Percentiles rank a stretch among this genome's conserved stretches.
phyloP scores from a whole-genome alignment of 2,113 vertebrate species.

The Oryzias celebensis region DNA sequence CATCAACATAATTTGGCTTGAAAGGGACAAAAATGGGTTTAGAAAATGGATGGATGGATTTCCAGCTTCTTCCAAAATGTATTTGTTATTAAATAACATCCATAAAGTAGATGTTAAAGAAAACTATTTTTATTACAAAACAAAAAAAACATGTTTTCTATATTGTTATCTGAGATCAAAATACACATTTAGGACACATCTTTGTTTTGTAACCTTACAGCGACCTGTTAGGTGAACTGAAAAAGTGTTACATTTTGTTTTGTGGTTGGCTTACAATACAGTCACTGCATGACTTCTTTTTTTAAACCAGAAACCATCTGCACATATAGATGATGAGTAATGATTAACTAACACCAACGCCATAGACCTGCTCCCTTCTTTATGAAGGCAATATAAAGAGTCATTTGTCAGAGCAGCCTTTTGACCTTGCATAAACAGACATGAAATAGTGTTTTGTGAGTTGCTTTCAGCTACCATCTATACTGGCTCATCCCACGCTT shows the following conservation, averaged over 20 bases:
- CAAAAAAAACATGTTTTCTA: too few relatives aligned
- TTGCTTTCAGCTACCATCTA: too few relatives aligned
- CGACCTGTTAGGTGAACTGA: constrained; percentile 55
- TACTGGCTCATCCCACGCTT: too few relatives aligned
- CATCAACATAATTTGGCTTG: too few relatives aligned
- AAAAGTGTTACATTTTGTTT: constrained; percentile 2
- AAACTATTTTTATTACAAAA: not conserved
- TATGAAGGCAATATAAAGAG: constrained; percentile 68
- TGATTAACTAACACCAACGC: constrained; percentile 66
- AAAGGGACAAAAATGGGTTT: too few relatives aligned
- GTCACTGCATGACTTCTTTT: not conserved
- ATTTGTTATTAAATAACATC: constrained; percentile 50
- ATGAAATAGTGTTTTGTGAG: not conserved
- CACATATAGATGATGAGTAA: constrained; percentile 43
- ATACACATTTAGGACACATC: constrained; percentile 43
- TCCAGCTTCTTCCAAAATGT: not conserved
- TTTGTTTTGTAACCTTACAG: constrained; percentile 29
- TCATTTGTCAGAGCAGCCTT: constrained; percentile 32
- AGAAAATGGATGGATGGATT: not conserved
- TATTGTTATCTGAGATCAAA: constrained; percentile 49
- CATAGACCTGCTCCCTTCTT: constrained; percentile 69
- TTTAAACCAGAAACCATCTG: constrained; percentile 6
- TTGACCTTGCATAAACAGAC: constrained; percentile 23
- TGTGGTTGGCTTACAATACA: not conserved
- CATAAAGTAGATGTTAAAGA: constrained; percentile 56